Conservation (phyloP, 2,113 vertebrate genomes). For the Phasianus colchicus region DNA sequence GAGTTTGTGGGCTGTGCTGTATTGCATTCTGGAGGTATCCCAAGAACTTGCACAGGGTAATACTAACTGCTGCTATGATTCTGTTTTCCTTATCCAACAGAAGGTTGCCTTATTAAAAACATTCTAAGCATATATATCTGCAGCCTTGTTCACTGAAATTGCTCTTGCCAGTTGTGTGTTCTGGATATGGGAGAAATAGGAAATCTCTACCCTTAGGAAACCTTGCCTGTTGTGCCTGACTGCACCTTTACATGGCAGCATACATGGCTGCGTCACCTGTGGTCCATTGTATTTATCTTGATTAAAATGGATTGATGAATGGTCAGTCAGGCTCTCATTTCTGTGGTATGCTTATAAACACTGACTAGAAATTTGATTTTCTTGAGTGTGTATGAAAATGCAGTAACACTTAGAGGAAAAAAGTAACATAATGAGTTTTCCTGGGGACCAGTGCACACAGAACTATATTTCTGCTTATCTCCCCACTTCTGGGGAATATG, state of each 20-base stretch:
- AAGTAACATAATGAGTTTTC: background rate
- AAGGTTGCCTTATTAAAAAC: background rate
- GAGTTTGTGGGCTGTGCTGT: background rate
- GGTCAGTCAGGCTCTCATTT: background rate
- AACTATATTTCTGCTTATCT: background rate
- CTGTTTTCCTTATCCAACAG: background rate
- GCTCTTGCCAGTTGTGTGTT: background rate
- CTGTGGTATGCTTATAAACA: background rate
- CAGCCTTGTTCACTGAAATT: accelerated
- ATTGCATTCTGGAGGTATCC: background rate
- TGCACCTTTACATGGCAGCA: background rate
- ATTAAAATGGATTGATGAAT: background rate
- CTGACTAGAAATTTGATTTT: background rate
- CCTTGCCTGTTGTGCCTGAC: background rate
- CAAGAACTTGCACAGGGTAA: background rate
- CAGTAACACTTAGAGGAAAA: background rate
- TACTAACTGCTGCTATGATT: background rate
- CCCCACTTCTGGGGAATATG: background rate
- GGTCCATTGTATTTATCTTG: background rate
- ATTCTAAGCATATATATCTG: background rate
- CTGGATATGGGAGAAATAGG: background rate
- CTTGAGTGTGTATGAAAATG: background rate
- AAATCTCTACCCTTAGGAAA: background rate
- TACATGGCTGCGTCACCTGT: background rate
- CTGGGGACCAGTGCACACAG: background rate